Percentiles rank a stretch among this genome's conserved stretches.
phyloP scores from a whole-genome alignment of 1,140 invertebrate genomes.

The Brachionus plicatilis region DNA sequence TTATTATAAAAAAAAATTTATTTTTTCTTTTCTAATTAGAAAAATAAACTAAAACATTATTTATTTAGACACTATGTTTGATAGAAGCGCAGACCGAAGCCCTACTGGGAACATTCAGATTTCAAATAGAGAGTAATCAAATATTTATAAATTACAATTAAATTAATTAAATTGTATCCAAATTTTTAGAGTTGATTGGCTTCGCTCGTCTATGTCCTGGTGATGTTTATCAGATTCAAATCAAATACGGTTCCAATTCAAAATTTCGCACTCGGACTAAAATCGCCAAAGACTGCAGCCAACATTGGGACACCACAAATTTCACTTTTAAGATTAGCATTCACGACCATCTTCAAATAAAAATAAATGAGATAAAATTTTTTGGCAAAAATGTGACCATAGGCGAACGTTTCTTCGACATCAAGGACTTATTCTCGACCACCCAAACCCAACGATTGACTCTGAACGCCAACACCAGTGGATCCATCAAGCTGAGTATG shows the following conservation, averaged over 20 bases:
- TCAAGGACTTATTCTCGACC: slow-evolving; percentile 61
- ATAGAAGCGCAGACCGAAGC: slow-evolving; percentile 60
- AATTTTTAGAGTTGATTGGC: slow-evolving; percentile 59
- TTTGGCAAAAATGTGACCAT: slow-evolving; percentile 58
- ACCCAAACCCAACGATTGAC: slow-evolving; percentile 63
- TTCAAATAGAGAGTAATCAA: slow-evolving; percentile 59
- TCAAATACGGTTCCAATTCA: slow-evolving; percentile 61
- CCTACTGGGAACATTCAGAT: slow-evolving; percentile 59
- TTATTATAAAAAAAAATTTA: neutral
- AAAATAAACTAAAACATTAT: neutral
- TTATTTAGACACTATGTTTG: slow-evolving; percentile 57
- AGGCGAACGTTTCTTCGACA: slow-evolving; percentile 63
- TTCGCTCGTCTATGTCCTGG: slow-evolving; percentile 63
- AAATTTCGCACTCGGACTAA: slow-evolving; percentile 63
- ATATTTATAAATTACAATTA: neutral
- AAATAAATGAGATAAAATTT: slow-evolving; percentile 60
- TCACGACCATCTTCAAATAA: slow-evolving; percentile 60
- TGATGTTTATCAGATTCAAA: slow-evolving; percentile 63
- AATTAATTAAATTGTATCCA: neutral
- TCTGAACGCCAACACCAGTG: slow-evolving; percentile 63
- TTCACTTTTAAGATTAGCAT: slow-evolving; percentile 59
- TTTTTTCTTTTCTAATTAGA: neutral
- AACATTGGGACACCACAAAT: slow-evolving; percentile 60
- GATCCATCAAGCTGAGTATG: slow-evolving; percentile 64
- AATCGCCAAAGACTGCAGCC: slow-evolving; percentile 59